phyloP scores from a whole-genome alignment of 2,888 invertebrate species.

The Piscicola geometra region DNA sequence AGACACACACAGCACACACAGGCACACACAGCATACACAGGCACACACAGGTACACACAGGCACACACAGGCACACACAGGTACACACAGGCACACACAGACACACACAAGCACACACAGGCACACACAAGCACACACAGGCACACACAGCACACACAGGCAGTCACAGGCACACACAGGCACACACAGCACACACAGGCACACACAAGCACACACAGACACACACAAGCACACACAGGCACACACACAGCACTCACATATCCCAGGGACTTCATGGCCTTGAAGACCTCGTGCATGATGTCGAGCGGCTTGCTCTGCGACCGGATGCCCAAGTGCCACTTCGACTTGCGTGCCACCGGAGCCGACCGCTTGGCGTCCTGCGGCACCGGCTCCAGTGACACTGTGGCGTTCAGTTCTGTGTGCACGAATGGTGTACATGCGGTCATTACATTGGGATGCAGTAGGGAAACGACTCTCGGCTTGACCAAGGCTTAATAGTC shows the following conservation, averaged over 20 bases:
- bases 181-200: neutral
- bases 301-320: conserved; percentile 77
- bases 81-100: too few relatives aligned
- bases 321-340: conserved; percentile 95
- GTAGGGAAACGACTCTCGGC: too few relatives aligned
- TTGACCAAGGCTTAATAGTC: neutral
- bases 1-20: too few relatives aligned
- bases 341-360: conserved; percentile 81
- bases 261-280: conserved; percentile 95
- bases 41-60: too few relatives aligned
- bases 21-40: too few relatives aligned
- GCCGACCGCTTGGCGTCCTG: conserved; percentile 39
- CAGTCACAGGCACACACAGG: neutral
- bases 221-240: neutral
- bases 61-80: too few relatives aligned
- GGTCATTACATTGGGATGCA: too few relatives aligned
- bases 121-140: neutral
- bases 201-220: neutral
- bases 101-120: too few relatives aligned
- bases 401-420: conserved; percentile 46
- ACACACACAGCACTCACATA: conserved; percentile 63
- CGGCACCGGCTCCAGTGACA: conserved; percentile 50
- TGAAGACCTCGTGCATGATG: conserved; percentile 98
- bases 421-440: too few relatives aligned
- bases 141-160: neutral